Percentiles rank a stretch among this genome's conserved stretches.
phyloP scores from a whole-genome alignment of 2,113 vertebrate genomes.

The Cheilinus undulatus region DNA sequence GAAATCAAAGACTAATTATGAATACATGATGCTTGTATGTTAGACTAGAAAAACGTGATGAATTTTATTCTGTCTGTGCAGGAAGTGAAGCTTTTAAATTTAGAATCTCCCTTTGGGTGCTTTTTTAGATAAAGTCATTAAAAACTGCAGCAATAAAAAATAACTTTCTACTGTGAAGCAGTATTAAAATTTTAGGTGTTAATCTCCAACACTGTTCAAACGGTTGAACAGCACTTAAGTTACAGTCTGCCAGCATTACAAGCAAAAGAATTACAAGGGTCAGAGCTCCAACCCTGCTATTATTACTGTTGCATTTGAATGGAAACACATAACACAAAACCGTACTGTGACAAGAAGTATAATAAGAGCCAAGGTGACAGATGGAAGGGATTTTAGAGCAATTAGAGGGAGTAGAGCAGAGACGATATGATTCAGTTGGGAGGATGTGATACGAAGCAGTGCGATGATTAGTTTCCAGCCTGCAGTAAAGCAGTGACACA shows the following conservation, averaged over 20 bases:
- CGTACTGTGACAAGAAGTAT: conserved; percentile 22
- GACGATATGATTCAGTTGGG: conserved; percentile 45
- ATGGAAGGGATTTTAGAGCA: conserved; percentile 51
- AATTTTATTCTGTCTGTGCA: background rate
- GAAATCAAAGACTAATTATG: conserved; percentile 2
- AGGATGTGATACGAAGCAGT: conserved; percentile 29
- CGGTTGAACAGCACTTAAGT: background rate
- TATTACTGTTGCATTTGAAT: conserved; percentile 11
- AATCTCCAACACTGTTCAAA: background rate
- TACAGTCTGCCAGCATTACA: background rate
- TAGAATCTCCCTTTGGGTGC: background rate
- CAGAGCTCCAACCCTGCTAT: background rate
- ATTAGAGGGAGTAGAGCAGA: conserved; percentile 45
- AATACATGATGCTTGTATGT: background rate
- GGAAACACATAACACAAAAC: conserved; percentile 10
- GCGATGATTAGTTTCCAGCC: conserved; percentile 43
- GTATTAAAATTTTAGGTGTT: background rate
- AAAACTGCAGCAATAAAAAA: conserved; percentile 3
- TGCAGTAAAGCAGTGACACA: conserved; percentile 5
- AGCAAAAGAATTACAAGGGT: background rate
- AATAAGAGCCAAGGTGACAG: conserved; percentile 42
- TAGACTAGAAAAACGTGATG: background rate
- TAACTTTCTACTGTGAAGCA: background rate
- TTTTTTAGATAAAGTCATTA: background rate
- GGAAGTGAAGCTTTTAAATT: background rate